Conservation (phyloP, 2,888 invertebrate genomes). For the Andrena chrysosceles region DNA sequence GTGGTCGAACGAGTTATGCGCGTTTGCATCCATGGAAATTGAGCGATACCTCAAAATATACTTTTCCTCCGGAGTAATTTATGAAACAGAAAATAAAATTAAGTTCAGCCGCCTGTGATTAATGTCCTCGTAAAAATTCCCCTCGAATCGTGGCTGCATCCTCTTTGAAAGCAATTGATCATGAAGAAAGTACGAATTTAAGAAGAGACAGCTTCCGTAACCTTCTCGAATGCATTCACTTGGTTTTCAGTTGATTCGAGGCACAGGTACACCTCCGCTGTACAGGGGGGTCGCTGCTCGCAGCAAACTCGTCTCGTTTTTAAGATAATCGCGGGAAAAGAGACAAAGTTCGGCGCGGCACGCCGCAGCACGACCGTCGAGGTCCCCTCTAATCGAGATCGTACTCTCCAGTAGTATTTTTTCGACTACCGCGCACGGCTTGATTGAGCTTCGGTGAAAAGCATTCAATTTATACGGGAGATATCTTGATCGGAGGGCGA, state of each 20-base stretch:
- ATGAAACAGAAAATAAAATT: background rate
- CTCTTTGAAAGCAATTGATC: background rate
- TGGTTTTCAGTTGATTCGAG: conserved; percentile 17
- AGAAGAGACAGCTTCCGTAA: background rate
- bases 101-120: background rate
- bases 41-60: conserved; percentile 14
- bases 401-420: conserved; percentile 66
- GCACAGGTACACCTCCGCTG: conserved; percentile 23
- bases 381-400: conserved; percentile 66
- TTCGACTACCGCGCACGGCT: conserved; percentile 74
- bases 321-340: conserved; percentile 60
- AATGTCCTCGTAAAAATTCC: background rate
- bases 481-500: conserved; percentile 74
- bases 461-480: conserved; percentile 74
- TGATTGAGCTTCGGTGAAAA: conserved; percentile 76
- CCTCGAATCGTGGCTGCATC: background rate
- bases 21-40: conserved; percentile 18
- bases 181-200: background rate
- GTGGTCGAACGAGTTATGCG: conserved; percentile 38
- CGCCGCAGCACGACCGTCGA: conserved; percentile 39
- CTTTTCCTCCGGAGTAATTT: background rate
- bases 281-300: conserved; percentile 10
- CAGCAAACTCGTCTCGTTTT: conserved; percentile 41
- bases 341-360: conserved; percentile 53
- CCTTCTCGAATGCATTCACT: background rate